Percentiles rank a stretch among this genome's conserved stretches.
These are phyloP conservation scores for Arrhamphus sclerolepis DNA, from an alignment of 2,797 vertebrate species.

Conservation along the genomic window DNA sequence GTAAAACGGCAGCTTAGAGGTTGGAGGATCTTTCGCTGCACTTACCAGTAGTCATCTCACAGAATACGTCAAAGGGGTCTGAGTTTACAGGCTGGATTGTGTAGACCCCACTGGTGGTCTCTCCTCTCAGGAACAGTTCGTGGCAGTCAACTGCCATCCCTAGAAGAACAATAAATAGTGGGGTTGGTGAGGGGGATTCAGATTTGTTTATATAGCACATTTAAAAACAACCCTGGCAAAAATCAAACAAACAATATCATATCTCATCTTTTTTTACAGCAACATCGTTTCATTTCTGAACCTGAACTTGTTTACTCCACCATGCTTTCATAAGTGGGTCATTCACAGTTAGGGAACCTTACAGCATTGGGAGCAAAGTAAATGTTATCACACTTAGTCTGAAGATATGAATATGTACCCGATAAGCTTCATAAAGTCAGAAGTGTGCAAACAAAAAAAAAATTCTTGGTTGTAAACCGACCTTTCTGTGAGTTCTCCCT, in stretches of 20 bases:
- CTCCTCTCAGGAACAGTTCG: slow-evolving; percentile 88
- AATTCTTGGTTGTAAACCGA: slow-evolving; percentile 69
- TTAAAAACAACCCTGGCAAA: no score
- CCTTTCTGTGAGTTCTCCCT: slow-evolving; percentile 83
- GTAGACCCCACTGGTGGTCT: slow-evolving; percentile 85
- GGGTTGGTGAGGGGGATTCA: background rate
- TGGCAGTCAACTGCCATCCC: slow-evolving; percentile 86
- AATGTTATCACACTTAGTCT: slow-evolving; percentile 45
- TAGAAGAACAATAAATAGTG: slow-evolving; percentile 57
- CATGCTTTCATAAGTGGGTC: slow-evolving; percentile 27
- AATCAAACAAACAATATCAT: no score
- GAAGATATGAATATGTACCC: slow-evolving; percentile 16
- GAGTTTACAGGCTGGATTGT: slow-evolving; percentile 85
- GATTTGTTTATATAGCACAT: no score
- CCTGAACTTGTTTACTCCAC: slow-evolving; percentile 28
- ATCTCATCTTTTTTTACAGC: no score
- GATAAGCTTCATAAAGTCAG: slow-evolving; percentile 36
- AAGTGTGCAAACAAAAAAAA: background rate
- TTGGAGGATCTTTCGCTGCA: background rate
- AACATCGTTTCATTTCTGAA: no score
- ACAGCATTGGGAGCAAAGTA: background rate
- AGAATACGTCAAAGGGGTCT: slow-evolving; percentile 87
- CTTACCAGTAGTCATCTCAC: slow-evolving; percentile 88
- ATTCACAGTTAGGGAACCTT: slow-evolving; percentile 6
- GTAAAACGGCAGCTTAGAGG: slow-evolving; percentile 6